These are phyloP conservation scores for Eleutherodactylus coqui DNA, from an alignment of 2,797 vertebrate species.

Conservation along the genomic window DNA sequence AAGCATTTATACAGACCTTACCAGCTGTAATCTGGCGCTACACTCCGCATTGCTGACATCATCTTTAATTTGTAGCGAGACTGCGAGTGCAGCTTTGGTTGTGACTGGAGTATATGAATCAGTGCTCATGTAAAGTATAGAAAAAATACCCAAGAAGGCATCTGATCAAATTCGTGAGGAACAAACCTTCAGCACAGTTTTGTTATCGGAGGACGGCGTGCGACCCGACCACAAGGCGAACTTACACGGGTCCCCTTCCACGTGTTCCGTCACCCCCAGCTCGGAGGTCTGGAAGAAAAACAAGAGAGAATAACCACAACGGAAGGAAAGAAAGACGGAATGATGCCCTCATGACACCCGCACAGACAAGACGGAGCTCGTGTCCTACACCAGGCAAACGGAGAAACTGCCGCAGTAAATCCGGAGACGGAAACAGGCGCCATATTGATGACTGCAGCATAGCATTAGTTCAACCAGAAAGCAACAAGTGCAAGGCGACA, in stretches of 20 bases:
- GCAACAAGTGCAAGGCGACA: too few relatives aligned
- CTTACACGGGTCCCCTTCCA: conserved; percentile 97
- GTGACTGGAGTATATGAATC: neutral
- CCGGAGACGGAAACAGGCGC: too few relatives aligned
- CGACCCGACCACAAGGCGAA: conserved; percentile 97
- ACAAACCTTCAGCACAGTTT: conserved; percentile 94
- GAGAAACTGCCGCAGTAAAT: too few relatives aligned
- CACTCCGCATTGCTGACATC: too few relatives aligned
- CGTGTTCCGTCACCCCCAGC: conserved; percentile 95
- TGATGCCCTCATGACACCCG: too few relatives aligned
- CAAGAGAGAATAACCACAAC: conserved; percentile 59
- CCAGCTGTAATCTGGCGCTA: too few relatives aligned
- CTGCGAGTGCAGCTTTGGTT: neutral
- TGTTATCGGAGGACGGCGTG: conserved; percentile 97
- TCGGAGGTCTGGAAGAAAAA: conserved; percentile 87
- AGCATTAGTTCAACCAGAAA: neutral
- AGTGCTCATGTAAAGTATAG: neutral
- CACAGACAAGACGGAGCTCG: neutral
- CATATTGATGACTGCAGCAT: too few relatives aligned
- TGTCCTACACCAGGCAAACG: too few relatives aligned
- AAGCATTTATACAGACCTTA: too few relatives aligned
- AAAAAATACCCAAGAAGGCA: neutral
- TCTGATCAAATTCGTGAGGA: conserved; percentile 21
- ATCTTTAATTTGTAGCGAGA: too few relatives aligned
- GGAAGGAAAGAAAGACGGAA: too few relatives aligned